Conservation (phyloP, 2,888 invertebrate species). For the Miltochrista miniata region DNA sequence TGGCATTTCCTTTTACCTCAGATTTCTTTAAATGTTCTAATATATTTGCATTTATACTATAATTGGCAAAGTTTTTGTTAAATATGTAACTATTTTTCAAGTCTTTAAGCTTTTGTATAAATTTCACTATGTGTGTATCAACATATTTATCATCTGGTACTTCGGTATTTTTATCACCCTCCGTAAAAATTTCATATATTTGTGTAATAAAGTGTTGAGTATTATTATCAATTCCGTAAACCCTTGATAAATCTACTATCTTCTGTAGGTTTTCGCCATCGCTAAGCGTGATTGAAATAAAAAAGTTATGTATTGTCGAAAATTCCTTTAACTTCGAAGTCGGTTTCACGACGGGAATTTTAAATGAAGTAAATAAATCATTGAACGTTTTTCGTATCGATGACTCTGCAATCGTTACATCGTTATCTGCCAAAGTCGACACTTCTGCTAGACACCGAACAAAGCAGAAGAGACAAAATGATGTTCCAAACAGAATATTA, state of each 20-base stretch:
- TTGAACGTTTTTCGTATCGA: conserved; percentile 47
- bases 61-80: conserved; percentile 22
- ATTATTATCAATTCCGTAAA: conserved; percentile 38
- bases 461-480: conserved; percentile 17
- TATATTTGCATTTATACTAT: conserved; percentile 38
- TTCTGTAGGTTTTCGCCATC: conserved; percentile 48
- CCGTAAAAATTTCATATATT: conserved; percentile 54
- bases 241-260: conserved; percentile 47
- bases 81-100: conserved; percentile 21
- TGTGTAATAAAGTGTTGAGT: conserved; percentile 47
- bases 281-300: conserved; percentile 48
- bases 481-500: conserved; percentile 17
- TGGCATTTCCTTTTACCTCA: background rate
- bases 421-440: conserved; percentile 34
- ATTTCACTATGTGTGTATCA: conserved; percentile 10
- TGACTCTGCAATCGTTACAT: conserved; percentile 42
- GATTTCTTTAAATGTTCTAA: conserved; percentile 25
- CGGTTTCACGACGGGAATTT: conserved; percentile 36
- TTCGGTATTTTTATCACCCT: conserved; percentile 31
- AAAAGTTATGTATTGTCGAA: conserved; percentile 52
- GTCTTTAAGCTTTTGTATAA: conserved; percentile 7
- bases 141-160: conserved; percentile 3
- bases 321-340: conserved; percentile 47
- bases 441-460: conserved; percentile 34
- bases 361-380: conserved; percentile 49